Base-by-base conservation (phyloP, 1,140 invertebrate genomes). In the Adelges cooleyi region DNA sequence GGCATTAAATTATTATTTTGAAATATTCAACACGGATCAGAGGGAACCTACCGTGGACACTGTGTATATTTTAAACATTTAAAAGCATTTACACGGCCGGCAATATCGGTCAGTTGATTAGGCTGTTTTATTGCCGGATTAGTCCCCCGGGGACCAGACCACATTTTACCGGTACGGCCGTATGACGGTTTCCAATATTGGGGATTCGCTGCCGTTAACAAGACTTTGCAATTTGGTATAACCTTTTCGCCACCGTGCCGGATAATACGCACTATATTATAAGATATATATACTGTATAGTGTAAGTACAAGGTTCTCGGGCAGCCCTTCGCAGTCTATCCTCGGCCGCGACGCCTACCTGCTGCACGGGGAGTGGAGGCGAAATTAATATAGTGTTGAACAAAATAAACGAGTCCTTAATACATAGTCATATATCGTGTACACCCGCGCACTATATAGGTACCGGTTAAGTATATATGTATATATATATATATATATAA, bases 361-460 rank as follows among this genome's bases (percentile, higher is more conserved):
- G 54, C n/a, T n/a, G n/a, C n/a, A n/a, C 29, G 29, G 27, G 54
- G 54, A 46, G 46, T 44, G 46, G 40, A 23, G 15, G 44, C 22
- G 54, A 59, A 46, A 62, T 62, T 62, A 62, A 62, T 62, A 62
- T 62, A 46, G 56, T 62, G 56, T 62, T 48, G 56, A 62, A 46
- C 56, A 33, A 59, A 59, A 59, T 46, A 59, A 59, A 59, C 54
- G 54, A 59, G 54, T 59, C 40, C 17, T 46, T 59, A 59, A 42
- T 59, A 59, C 27, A 40, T 23, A 59, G 42, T n/a, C n/a, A 44
- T 44, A 44, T n/a, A n/a, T n/a, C n/a, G n/a, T 17, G 40, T 44
- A 44, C n/a, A 44, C n/a, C 4, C n/a, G 5, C 5, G 29, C 29
- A n/a, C n/a, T n/a, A n/a, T n/a, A n/a, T n/a, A 6, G 29, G 11